Evolutionary conservation across 2,797 vertebrate genomes (phyloP), one percentile per base, ranked within the genome.

Genomic region (Hyperoplus immaculatus): DNA sequence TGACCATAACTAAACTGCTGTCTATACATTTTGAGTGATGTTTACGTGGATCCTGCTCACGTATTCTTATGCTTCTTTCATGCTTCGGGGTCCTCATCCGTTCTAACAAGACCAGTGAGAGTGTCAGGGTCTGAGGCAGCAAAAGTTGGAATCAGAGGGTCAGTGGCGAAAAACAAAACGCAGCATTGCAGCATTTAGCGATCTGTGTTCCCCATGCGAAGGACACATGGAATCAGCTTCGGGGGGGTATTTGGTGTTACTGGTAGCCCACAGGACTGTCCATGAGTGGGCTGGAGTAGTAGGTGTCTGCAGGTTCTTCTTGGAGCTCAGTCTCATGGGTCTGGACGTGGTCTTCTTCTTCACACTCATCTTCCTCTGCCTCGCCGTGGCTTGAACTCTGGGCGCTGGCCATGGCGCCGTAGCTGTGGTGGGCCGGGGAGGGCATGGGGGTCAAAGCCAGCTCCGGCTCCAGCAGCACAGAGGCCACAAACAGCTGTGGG

Each of bases 381-480:
- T 92, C 92, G 0, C 89, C 86, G 42, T 93, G 94, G 0, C 80
- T 93, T 14, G 95, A 95, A 84, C 96, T 96, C 59, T 95, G 94
- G 69, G 96, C 95, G 80, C 94, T 96, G 82, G 95, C 96, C 95
- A 99, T 97, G 78, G 97, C 95, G 42, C 98, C 98, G 0, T 99
- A 99, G 81, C 95, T 95, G 83, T 97, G 97, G 92, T 97, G 97
- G 2, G 97, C 97, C 0, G 98, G 98, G 66, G 98, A 99, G 46
- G 97, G 96, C 45, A 97, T 97, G 0, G 98, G 98, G 0, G 97
- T 98, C 90, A 99, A 94, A 82, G 95, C 96, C 90, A 99, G 91
- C 91, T 98, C 98, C 0, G 97, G 96, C 69, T 99, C 98, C 89
- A 99, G 95, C 71, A 99, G 93, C 78, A 99, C 98, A 0, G 97